Conservation (phyloP, 2,888 invertebrate species). For the Diabrotica balteata region DNA sequence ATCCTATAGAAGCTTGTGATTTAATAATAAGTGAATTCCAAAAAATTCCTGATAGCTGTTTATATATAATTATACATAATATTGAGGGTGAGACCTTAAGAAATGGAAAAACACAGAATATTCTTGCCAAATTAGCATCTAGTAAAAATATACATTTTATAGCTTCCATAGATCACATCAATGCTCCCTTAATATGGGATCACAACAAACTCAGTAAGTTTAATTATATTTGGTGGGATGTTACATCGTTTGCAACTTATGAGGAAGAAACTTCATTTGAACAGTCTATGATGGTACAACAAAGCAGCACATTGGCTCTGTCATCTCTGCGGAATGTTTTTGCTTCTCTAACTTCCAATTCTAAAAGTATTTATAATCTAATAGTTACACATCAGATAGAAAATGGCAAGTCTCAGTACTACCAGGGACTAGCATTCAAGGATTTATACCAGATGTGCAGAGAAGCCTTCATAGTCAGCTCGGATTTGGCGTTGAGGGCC, state of each 20-base stretch:
- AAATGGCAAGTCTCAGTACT: slow-evolving; percentile 73
- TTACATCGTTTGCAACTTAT: slow-evolving; percentile 85
- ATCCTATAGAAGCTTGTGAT: slow-evolving; percentile 72
- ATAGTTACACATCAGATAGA: slow-evolving; percentile 84
- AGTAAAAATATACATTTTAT: slow-evolving; percentile 81
- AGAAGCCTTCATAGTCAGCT: slow-evolving; percentile 90
- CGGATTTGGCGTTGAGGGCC: slow-evolving; percentile 87
- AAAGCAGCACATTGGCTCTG: slow-evolving; percentile 78
- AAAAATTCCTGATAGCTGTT: slow-evolving; percentile 64
- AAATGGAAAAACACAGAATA: slow-evolving; percentile 77
- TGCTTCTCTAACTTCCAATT: slow-evolving; percentile 87
- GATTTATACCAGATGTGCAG: slow-evolving; percentile 85
- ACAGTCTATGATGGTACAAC: slow-evolving; percentile 82
- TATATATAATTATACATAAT: slow-evolving; percentile 87
- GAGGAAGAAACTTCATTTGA: slow-evolving; percentile 85
- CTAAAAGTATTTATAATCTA: slow-evolving; percentile 82
- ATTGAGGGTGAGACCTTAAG: slow-evolving; percentile 88
- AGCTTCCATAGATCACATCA: slow-evolving; percentile 93
- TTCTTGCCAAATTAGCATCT: slow-evolving; percentile 77
- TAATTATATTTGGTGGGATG: slow-evolving; percentile 92
- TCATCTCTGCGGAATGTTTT: slow-evolving; percentile 90
- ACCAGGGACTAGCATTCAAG: slow-evolving; percentile 87
- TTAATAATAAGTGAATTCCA: slow-evolving; percentile 70
- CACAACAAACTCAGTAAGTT: slow-evolving; percentile 83
- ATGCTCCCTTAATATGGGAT: slow-evolving; percentile 92